Percentiles rank a stretch among this genome's conserved stretches.
These are phyloP conservation scores for Murina feae DNA, from an alignment of 2,113 vertebrate genomes.

Conservation along the genomic window DNA sequence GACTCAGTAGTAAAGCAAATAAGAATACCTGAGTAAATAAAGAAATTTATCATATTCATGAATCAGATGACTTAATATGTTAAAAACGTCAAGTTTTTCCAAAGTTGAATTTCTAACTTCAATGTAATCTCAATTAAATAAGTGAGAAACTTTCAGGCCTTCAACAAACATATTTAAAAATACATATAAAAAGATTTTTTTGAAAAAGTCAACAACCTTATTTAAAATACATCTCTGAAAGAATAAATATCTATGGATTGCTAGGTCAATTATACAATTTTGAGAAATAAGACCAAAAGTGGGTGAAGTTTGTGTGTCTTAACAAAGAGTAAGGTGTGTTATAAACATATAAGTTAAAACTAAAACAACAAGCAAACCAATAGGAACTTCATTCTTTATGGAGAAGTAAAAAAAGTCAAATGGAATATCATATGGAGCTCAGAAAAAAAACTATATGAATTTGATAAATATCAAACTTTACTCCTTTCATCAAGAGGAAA, in stretches of 20 bases:
- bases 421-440: not conserved
- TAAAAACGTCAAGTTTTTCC: not conserved
- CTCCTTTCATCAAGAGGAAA: not conserved
- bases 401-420: not conserved
- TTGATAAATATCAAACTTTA: not conserved
- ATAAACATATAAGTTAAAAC: not conserved
- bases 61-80: not conserved
- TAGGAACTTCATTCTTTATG: not conserved
- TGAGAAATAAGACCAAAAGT: not conserved
- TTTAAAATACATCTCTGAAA: not conserved
- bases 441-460: not conserved
- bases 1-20: not conserved
- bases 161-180: not conserved
- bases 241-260: not conserved
- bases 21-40: not conserved
- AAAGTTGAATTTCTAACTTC: not conserved
- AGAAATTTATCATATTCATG: not conserved
- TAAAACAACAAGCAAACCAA: not conserved
- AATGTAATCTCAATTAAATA: not conserved
- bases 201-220: not conserved
- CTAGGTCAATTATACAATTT: not conserved
- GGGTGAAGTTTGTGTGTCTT: not conserved
- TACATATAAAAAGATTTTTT: not conserved
- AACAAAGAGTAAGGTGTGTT: not conserved
- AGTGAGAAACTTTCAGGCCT: not conserved